A percentile compares a stretch with the other conserved stretches of the same genome.
These are phyloP conservation scores for Cephus cinctus DNA, from an alignment of 1,140 invertebrate species.

Conservation along the genomic window DNA sequence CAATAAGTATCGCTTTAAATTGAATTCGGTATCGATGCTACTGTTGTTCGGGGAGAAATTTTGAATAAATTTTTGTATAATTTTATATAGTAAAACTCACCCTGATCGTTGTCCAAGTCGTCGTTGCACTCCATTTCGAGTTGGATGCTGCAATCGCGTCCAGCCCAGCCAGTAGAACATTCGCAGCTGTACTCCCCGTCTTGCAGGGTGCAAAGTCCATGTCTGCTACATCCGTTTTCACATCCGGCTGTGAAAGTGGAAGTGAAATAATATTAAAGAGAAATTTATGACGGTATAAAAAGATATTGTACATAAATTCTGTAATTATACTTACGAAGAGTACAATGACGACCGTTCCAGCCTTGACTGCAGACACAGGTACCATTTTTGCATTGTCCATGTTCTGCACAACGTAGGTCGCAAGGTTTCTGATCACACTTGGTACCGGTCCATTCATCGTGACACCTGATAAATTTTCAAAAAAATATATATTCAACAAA, in stretches of 20 bases:
- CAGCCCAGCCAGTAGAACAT: slow-evolving; percentile 90
- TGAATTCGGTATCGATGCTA: no score
- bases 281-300: background rate
- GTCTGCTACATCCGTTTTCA: slow-evolving; percentile 86
- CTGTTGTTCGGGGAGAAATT: background rate
- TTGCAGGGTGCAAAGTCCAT: slow-evolving; percentile 84
- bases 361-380: slow-evolving; percentile 95
- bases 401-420: slow-evolving; percentile 87
- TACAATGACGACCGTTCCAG: slow-evolving; percentile 97
- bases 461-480: slow-evolving; percentile 69
- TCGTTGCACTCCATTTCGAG: slow-evolving; percentile 92
- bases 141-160: slow-evolving; percentile 84
- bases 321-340: slow-evolving; percentile 83
- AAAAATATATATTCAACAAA: background rate
- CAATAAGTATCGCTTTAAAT: no score
- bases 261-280: background rate
- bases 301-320: background rate
- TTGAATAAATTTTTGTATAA: background rate
- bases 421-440: slow-evolving; percentile 88
- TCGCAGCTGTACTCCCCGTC: slow-evolving; percentile 88
- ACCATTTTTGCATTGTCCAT: slow-evolving; percentile 95
- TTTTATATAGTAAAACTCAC: slow-evolving; percentile 56
- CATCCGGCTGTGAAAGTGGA: slow-evolving; percentile 77
- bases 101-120: slow-evolving; percentile 93
- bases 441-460: slow-evolving; percentile 87